Evolutionary conservation across 2,797 vertebrate genomes (phyloP).

Genomic region (Sardinella longiceps): DNA sequence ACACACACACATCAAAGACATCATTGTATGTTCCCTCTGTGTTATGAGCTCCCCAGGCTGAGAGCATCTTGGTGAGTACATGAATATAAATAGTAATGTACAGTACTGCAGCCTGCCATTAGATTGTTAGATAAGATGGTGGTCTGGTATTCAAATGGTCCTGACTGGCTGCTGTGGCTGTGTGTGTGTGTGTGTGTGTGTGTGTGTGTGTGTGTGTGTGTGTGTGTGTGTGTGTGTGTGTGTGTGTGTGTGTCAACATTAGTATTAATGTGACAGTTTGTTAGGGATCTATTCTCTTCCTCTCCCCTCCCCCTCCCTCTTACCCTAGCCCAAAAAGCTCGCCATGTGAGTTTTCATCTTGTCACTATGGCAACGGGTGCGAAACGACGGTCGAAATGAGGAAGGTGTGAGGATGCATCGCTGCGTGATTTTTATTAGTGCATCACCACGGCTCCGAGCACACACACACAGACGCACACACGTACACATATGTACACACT

Average conservation of each 20-base stretch:
- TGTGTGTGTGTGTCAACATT: slow-evolving; percentile 29
- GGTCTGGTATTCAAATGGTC: neutral
- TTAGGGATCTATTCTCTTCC: slow-evolving; percentile 70
- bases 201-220: slow-evolving; percentile 7
- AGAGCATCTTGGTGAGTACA: neutral
- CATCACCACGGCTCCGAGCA: slow-evolving; percentile 61
- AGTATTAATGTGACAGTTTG: slow-evolving; percentile 61
- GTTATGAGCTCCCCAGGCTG: neutral
- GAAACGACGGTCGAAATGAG: slow-evolving; percentile 71
- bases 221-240: slow-evolving; percentile 16
- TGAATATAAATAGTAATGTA: neutral
- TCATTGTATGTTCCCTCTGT: no score
- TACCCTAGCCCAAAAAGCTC: slow-evolving; percentile 83
- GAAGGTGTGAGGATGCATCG: slow-evolving; percentile 80
- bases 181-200: slow-evolving; percentile 27
- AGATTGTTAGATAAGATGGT: slow-evolving; percentile 57
- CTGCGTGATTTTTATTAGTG: slow-evolving; percentile 78
- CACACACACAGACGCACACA: slow-evolving; percentile 44
- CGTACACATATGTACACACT: slow-evolving; percentile 43
- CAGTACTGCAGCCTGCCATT: slow-evolving; percentile 32
- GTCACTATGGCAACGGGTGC: slow-evolving; percentile 93
- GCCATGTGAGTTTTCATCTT: slow-evolving; percentile 95
- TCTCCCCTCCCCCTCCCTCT: slow-evolving; percentile 54
- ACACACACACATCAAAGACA: no score
- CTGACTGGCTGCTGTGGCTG: neutral